A percentile compares a stretch with the other conserved stretches of the same genome.
phyloP scores from a whole-genome alignment of 2,888 invertebrate genomes.

The Allolobophora icterica region DNA sequence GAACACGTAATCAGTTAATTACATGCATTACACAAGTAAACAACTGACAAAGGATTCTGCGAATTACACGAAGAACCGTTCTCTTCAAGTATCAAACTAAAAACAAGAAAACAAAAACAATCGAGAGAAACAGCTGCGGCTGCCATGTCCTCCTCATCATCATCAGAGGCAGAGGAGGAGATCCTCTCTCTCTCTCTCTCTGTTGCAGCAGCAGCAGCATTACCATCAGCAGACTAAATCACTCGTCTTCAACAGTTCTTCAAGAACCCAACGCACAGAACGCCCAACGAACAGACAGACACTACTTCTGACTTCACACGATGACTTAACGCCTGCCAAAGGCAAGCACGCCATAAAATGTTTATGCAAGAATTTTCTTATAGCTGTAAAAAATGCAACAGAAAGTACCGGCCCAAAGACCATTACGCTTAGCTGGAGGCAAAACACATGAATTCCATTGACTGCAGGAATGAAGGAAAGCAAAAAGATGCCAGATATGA shows the following conservation, averaged over 20 bases:
- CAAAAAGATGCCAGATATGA: not conserved
- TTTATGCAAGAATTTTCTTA: not conserved
- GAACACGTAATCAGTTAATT: not conserved
- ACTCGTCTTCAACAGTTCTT: not conserved
- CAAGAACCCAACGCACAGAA: not conserved
- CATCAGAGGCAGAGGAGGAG: not conserved
- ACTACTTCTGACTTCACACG: constrained; percentile 1
- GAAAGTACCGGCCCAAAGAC: not conserved
- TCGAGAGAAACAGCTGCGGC: not conserved
- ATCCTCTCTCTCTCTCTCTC: too few relatives aligned
- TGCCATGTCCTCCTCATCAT: not conserved
- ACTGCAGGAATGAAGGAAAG: constrained; percentile 10
- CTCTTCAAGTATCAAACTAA: not conserved
- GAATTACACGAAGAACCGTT: not conserved
- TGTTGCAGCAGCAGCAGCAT: not conserved
- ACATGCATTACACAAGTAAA: not conserved
- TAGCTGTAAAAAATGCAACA: constrained; percentile 1
- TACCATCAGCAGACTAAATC: not conserved
- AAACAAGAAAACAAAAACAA: not conserved
- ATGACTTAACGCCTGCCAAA: not conserved
- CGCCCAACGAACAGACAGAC: not conserved
- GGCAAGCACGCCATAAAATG: not conserved
- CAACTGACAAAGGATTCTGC: not conserved
- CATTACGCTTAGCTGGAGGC: constrained; percentile 17
- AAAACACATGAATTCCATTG: constrained; percentile 17